A percentile compares a stretch with the other conserved stretches of the same genome.
Conservation (phyloP, 2,113 vertebrate genomes). For the Notiomystis cincta region DNA sequence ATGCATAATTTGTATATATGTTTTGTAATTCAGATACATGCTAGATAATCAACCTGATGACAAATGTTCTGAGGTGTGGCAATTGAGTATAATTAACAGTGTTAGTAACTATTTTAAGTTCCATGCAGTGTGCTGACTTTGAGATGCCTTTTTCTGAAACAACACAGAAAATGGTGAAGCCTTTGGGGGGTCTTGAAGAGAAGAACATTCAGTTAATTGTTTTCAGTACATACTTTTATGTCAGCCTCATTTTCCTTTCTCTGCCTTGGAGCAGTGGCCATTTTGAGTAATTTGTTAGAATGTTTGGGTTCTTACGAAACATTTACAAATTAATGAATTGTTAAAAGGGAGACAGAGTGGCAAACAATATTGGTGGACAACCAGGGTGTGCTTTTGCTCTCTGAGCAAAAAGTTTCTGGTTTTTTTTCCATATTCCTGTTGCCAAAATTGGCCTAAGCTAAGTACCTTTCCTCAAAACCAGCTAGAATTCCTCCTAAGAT, state of each 20-base stretch:
- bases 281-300: not conserved
- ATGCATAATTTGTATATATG: not conserved
- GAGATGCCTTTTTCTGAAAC: not conserved
- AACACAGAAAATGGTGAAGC: not conserved
- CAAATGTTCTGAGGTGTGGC: not conserved
- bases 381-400: not conserved
- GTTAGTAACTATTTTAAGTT: not conserved
- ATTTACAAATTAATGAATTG: not conserved
- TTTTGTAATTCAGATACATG: not conserved
- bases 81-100: not conserved
- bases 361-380: not conserved
- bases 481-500: not conserved
- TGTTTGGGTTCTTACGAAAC: not conserved
- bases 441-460: not conserved
- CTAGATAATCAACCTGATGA: not conserved
- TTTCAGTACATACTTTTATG: not conserved
- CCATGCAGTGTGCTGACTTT: not conserved
- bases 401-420: not conserved
- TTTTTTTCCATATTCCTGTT: not conserved
- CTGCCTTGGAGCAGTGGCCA: not conserved
- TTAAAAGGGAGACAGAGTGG: not conserved
- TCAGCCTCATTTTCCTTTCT: not conserved
- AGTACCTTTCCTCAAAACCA: not conserved
- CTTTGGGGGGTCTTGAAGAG: not conserved
- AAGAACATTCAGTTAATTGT: not conserved